These are phyloP conservation scores for Eulimnadia texana DNA, from an alignment of 1,140 invertebrate genomes.

Conservation along the genomic window DNA sequence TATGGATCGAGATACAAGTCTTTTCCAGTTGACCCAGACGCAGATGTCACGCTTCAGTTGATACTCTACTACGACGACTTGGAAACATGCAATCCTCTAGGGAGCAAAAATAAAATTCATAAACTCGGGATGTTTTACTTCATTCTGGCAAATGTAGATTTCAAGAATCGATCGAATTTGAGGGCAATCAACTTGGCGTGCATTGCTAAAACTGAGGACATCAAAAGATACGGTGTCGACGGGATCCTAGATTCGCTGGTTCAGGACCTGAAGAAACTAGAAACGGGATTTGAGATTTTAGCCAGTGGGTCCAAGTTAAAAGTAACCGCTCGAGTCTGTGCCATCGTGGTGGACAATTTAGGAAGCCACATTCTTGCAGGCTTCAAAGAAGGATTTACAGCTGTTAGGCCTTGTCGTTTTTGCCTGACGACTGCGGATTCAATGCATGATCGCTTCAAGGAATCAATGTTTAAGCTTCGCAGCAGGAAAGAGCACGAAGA, in stretches of 20 bases:
- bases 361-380: background rate
- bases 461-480: background rate
- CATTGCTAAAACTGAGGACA: background rate
- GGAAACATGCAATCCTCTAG: background rate
- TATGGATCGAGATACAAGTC: too few species aligned
- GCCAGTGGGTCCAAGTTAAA: background rate
- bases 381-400: background rate
- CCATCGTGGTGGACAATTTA: background rate
- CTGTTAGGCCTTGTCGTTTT: background rate
- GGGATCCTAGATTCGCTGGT: background rate
- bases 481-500: background rate
- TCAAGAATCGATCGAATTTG: background rate
- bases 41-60: background rate
- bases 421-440: background rate
- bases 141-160: background rate
- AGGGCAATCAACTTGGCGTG: background rate
- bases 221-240: background rate
- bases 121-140: background rate
- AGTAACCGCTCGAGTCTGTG: background rate
- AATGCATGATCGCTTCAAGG: background rate
- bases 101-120: background rate
- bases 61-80: background rate
- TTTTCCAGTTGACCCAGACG: too few species aligned
- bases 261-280: background rate
- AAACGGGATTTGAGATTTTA: background rate